Evolutionary conservation across 2,797 vertebrate genomes (phyloP).

Genomic region (Antrozous pallidus): DNA sequence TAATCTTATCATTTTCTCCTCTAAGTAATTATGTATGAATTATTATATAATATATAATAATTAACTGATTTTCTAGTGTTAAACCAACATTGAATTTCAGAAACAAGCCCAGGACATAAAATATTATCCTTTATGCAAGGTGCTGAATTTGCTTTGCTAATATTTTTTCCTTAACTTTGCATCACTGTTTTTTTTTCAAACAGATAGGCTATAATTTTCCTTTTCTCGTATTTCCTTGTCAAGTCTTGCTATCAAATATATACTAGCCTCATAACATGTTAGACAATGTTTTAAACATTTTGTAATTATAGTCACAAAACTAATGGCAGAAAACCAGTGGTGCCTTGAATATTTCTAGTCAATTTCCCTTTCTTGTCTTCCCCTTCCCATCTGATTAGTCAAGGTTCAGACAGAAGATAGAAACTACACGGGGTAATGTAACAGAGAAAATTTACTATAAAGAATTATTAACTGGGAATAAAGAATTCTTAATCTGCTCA

Average conservation of each 20-base stretch:
- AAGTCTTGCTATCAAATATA: background rate
- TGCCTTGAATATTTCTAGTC: background rate
- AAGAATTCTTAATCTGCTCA: background rate
- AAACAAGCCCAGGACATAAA: conserved; percentile 9
- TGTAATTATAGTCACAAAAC: background rate
- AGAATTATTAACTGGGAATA: background rate
- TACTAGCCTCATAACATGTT: background rate
- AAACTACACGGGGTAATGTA: background rate
- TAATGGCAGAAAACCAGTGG: background rate
- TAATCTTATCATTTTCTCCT: background rate
- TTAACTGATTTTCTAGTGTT: conserved; percentile 4
- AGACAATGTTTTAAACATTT: background rate
- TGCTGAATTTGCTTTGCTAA: background rate
- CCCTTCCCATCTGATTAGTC: background rate
- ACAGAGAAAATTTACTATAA: background rate
- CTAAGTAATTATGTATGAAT: background rate
- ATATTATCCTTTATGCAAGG: background rate
- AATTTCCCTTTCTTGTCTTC: background rate
- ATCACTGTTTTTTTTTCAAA: conserved; percentile 12
- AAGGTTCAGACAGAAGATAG: background rate
- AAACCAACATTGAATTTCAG: conserved; percentile 16
- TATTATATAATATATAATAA: background rate
- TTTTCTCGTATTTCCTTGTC: background rate
- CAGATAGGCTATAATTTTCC: background rate
- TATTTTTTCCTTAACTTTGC: background rate